These are phyloP conservation scores for Diglossa cyanea DNA, from an alignment of 2,797 vertebrate genomes.

Conservation along the genomic window DNA sequence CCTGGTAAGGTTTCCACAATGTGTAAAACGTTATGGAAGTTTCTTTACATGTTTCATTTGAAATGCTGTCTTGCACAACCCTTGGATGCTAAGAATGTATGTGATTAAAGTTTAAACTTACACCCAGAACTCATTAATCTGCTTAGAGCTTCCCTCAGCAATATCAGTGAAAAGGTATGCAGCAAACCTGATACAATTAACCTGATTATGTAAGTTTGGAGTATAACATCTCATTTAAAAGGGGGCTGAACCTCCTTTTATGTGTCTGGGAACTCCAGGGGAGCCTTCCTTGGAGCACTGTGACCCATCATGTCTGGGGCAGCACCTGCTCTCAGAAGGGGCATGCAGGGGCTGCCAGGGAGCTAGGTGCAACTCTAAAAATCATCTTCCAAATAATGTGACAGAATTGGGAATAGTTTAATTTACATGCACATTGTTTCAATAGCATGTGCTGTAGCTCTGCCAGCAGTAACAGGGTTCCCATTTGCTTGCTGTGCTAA, in stretches of 20 bases:
- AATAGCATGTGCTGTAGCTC: rapidly evolving
- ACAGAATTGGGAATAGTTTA: not conserved
- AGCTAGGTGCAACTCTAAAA: not conserved
- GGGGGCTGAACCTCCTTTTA: not conserved
- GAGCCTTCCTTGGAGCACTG: not conserved
- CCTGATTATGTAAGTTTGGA: not conserved
- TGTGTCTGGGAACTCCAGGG: not conserved
- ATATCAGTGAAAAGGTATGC: not conserved
- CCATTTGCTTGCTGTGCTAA: not conserved
- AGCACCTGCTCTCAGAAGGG: not conserved
- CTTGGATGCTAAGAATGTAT: not conserved
- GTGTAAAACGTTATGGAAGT: not conserved
- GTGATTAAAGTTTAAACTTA: not conserved
- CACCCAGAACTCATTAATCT: not conserved
- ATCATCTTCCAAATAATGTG: not conserved
- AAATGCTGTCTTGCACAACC: not conserved
- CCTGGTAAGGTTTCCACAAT: not conserved
- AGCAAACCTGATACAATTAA: not conserved
- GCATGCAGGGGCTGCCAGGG: not conserved
- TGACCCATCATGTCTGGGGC: not conserved
- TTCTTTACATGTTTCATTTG: not conserved
- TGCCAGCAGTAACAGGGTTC: not conserved
- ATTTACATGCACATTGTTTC: not conserved
- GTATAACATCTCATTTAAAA: not conserved
- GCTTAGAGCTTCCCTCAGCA: not conserved